Percentiles rank a stretch among this genome's conserved stretches.
These are phyloP conservation scores for Furcifer pardalis DNA, from an alignment of 2,797 vertebrate genomes.

Conservation along the genomic window DNA sequence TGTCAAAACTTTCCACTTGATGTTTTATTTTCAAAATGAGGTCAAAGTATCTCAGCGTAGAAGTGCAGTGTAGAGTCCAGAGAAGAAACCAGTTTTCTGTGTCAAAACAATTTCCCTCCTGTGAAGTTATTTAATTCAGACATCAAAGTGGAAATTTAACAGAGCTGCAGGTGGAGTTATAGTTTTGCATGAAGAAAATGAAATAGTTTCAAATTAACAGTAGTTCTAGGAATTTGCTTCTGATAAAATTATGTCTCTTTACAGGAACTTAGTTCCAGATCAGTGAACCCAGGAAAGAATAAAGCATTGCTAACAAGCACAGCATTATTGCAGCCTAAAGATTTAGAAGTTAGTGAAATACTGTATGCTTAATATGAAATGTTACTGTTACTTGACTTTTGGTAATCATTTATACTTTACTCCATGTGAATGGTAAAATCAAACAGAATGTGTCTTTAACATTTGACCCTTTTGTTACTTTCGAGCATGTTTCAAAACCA, in stretches of 20 bases:
- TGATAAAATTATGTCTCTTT: conserved; percentile 20
- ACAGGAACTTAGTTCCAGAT: conserved; percentile 49
- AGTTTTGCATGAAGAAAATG: neutral
- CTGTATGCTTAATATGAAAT: neutral
- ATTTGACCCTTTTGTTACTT: neutral
- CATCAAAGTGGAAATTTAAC: conserved; percentile 7
- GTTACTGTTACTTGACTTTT: neutral
- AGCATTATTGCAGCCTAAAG: conserved; percentile 43
- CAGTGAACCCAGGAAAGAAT: conserved; percentile 44
- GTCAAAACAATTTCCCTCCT: neutral
- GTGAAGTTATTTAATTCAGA: neutral
- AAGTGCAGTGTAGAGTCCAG: neutral
- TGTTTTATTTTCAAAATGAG: neutral
- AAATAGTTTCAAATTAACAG: neutral
- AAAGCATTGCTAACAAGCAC: conserved; percentile 49
- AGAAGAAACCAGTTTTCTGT: neutral
- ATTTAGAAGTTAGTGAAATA: conserved; percentile 61
- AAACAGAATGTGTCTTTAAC: neutral
- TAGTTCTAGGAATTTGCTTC: neutral
- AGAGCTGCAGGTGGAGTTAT: neutral
- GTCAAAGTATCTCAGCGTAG: neutral
- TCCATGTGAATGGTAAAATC: neutral
- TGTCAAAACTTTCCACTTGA: neutral
- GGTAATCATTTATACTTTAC: neutral
- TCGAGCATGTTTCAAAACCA: neutral